Base-by-base conservation (phyloP, 2,797 vertebrate genomes). In the Amblyopsis hoosieri region DNA sequence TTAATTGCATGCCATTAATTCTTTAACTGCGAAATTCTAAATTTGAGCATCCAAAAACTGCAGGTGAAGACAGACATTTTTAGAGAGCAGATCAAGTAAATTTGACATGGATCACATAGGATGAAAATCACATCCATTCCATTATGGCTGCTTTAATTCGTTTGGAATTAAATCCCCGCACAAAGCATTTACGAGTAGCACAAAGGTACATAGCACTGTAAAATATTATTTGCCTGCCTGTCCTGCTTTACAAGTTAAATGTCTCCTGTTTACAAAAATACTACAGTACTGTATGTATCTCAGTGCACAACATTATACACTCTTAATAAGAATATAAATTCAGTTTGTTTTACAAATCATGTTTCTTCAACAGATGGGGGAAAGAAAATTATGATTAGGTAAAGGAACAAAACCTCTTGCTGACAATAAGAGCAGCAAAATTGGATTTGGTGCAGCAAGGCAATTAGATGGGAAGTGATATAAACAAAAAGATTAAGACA, bases 1-100 rank as follows among this genome's bases (percentile, higher is more conserved):
- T 87, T 88, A 88, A 91, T 91, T 80, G 76, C 75, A 78, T 72
- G 87, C 67, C 77, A 90, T 89, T 85, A 81, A 91, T 89, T 87
- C 68, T 88, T 84, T 86, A 82, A 87, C 88, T 89, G 82, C 76
- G 72, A 89, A 88, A 89, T 79, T 82, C 31, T 59, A 71, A 79
- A 81, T 79, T 80, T 63, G 75, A 80, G 69, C 67, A 74, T 63
- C 62, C 59, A 72, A 63, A 78, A 76, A 82, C 75, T 67, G 65
- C 76, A 78, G 87, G 61, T 69, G 58, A 47, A 66, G 45, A 64
- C 63, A 76, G 29, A 65, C 64, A 62, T 74, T 85, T 75, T 69
- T 67, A 73, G 62, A 50, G 61, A 57, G 62, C 45, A 58, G 60
- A 78, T 69, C 46, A 71, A 54, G 55, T 47, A 68, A 72, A 73